Base-by-base conservation (phyloP, 2,797 vertebrate genomes). In the Borostomias antarcticus region DNA sequence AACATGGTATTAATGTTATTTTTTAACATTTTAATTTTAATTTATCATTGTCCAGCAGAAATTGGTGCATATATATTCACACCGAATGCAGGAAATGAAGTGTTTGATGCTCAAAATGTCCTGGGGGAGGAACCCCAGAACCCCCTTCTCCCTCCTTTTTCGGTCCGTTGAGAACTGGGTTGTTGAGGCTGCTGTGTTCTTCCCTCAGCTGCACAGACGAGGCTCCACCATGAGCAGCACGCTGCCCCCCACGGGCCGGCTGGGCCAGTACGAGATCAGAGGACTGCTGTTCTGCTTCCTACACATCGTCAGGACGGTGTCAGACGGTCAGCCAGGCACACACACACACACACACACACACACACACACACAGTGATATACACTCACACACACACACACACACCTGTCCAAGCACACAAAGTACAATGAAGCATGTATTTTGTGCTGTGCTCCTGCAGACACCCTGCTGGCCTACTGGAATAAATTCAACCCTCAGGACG, bases 261-360 rank as follows among this genome's bases (percentile, higher is more conserved):
- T 99, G 80, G 95, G 96, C 62, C 91, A 86, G 21, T 96, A 96
- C n/a, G 98, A 99, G 86, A 92, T 97, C 82, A 94, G 89, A 66
- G 95, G 92, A 0, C 95, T 99, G 32, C 91, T 99, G 5, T 88
- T 97, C 79, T 97, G 94, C 74, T 97, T 95, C 81, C 90, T 99
- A 52, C 95, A 99, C 77, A 88, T 99, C 0, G 64, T 94, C 69
- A 96, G 95, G 88, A 96, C 95, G 58, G 87, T 98, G 78, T 95
- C 97, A 26, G 97, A 99, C 88, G 98, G 96, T 98, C 71, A 84
- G 94, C 13, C 19, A 40, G 5, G 4, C 51, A 1, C 30, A 33
- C 7, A 52, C 23, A 26, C 50, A 59, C 57, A 37, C 56, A 54
- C 52, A 54, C 52, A 40, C 33, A 8, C 6, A 15, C 25, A 30